A percentile compares a stretch with the other conserved stretches of the same genome.
phyloP scores from a whole-genome alignment of 2,888 invertebrate species.

The Nemurella pictetii region DNA sequence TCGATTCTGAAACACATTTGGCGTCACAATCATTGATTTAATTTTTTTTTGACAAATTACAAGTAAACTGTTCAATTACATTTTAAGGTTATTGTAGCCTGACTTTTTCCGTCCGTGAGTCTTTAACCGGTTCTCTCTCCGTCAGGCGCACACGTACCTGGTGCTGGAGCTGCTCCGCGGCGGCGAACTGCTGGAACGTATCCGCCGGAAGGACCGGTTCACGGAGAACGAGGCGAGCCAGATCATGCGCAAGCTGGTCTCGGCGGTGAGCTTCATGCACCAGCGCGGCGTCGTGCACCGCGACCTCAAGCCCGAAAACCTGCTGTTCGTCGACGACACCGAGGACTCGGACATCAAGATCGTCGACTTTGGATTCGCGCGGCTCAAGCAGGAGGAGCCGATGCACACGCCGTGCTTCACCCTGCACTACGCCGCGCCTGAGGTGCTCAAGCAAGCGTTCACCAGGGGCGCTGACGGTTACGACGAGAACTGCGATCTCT shows the following conservation, averaged over 20 bases:
- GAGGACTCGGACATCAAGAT: constrained; percentile 74
- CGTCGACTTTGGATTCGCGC: constrained; percentile 95
- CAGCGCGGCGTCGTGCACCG: constrained; percentile 82
- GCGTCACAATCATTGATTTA: too few species aligned
- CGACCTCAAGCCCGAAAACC: constrained; percentile 92
- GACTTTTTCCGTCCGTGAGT: too few species aligned
- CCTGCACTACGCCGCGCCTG: constrained; percentile 92
- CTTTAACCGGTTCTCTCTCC: background rate
- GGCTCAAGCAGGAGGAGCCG: constrained; percentile 66
- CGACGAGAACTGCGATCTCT: constrained; percentile 91
- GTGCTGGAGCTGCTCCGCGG: constrained; percentile 84
- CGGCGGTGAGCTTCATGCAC: constrained; percentile 86
- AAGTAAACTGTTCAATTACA: too few species aligned
- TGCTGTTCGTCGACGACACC: constrained; percentile 64
- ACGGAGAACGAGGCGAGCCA: constrained; percentile 78
- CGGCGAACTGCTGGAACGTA: constrained; percentile 75
- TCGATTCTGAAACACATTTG: too few species aligned
- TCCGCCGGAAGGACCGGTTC: constrained; percentile 67
- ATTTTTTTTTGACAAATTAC: too few species aligned
- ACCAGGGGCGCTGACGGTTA: constrained; percentile 63
- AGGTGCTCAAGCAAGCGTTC: constrained; percentile 72
- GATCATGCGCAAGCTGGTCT: constrained; percentile 79
- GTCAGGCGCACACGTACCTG: constrained; percentile 80
- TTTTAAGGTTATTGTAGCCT: too few species aligned
- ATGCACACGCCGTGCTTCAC: constrained; percentile 91